Evolutionary conservation across 2,888 invertebrate species (phyloP).

Genomic region (Caenorhabditis virilis): DNA sequence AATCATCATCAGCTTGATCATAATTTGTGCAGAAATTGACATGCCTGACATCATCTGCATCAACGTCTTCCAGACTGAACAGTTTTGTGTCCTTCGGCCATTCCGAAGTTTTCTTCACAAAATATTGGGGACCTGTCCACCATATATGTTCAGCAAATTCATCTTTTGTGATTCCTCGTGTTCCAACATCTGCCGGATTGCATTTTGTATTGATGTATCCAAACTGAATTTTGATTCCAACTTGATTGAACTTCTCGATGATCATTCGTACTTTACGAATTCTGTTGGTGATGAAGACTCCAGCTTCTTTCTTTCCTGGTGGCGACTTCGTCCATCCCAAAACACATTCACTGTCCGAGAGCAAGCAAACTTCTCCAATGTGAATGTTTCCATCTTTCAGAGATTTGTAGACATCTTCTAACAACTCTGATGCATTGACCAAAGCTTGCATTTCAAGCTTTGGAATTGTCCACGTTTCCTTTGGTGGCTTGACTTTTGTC

Average conservation of each 20-base stretch:
- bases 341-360: background rate
- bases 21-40: background rate
- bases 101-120: slow-evolving; percentile 1
- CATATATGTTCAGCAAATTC: slow-evolving; percentile 32
- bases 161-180: slow-evolving; percentile 40
- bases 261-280: background rate
- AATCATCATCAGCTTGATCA: background rate
- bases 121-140: slow-evolving; percentile 53
- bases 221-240: slow-evolving; percentile 26
- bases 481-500: slow-evolving; percentile 4
- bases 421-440: slow-evolving; percentile 8
- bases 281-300: slow-evolving; percentile 1
- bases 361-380: background rate
- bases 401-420: background rate
- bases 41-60: no score
- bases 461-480: slow-evolving; percentile 13
- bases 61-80: no score
- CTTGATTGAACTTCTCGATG: background rate
- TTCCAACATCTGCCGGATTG: slow-evolving; percentile 63
- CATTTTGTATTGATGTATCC: slow-evolving; percentile 46
- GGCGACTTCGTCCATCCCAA: background rate
- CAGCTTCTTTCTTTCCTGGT: background rate
- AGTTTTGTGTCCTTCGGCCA: no score
- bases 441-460: slow-evolving; percentile 17
- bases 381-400: background rate